Evolutionary conservation across 2,797 vertebrate species (phyloP).

Genomic region (Scarus forsteni): DNA sequence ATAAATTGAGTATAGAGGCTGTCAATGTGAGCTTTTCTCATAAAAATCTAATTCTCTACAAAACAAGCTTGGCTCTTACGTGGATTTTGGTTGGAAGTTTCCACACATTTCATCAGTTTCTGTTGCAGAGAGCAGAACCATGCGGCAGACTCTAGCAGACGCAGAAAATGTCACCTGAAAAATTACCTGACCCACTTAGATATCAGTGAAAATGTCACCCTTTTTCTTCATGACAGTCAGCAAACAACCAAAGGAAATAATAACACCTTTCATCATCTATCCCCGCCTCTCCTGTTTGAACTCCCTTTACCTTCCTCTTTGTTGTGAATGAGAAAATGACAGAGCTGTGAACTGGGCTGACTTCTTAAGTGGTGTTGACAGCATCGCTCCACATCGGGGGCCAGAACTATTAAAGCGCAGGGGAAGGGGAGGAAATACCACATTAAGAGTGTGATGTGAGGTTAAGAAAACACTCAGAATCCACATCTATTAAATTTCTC

Average conservation of each 20-base stretch:
- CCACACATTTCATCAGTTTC: slow-evolving; percentile 45
- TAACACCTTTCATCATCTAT: slow-evolving; percentile 45
- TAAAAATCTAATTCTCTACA: not conserved
- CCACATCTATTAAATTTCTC: too few species aligned
- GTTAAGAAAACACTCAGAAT: slow-evolving; percentile 18
- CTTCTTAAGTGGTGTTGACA: slow-evolving; percentile 43
- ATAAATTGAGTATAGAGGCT: slow-evolving; percentile 16
- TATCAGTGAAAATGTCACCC: slow-evolving; percentile 26
- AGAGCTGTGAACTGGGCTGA: slow-evolving; percentile 30
- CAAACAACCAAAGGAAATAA: slow-evolving; percentile 43
- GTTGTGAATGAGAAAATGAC: slow-evolving; percentile 52
- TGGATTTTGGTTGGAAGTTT: slow-evolving; percentile 19
- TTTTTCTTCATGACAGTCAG: slow-evolving; percentile 34
- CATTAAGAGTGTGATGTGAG: slow-evolving; percentile 40
- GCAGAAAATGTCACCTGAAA: slow-evolving; percentile 43
- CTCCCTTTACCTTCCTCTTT: slow-evolving; percentile 11
- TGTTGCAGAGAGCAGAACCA: slow-evolving; percentile 12
- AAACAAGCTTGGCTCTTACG: not conserved
- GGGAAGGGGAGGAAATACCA: slow-evolving; percentile 45
- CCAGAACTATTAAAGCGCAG: slow-evolving; percentile 48
- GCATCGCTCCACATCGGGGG: slow-evolving; percentile 36
- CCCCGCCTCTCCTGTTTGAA: slow-evolving; percentile 18
- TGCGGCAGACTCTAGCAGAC: slow-evolving; percentile 2
- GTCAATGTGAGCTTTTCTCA: slow-evolving; percentile 6
- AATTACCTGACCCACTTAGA: slow-evolving; percentile 29